Evolutionary conservation across 1,140 invertebrate species (phyloP).

Genomic region (Calosoma granatense): DNA sequence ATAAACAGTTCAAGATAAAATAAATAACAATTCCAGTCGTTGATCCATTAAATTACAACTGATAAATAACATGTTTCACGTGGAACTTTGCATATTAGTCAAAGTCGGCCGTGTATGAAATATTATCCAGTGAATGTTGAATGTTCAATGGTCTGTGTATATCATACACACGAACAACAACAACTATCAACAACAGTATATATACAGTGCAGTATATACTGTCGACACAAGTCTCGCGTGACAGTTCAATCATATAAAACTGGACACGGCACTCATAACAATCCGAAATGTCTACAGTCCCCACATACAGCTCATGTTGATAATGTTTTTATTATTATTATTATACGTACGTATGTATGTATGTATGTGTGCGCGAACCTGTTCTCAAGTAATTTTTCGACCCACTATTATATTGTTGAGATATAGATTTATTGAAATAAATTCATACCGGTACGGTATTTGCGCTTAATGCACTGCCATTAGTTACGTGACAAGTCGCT

Average conservation of each 20-base stretch:
- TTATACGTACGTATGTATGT: neutral
- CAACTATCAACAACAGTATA: neutral
- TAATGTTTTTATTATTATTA: neutral
- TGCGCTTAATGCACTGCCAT: neutral
- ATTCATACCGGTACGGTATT: neutral
- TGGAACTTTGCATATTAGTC: neutral
- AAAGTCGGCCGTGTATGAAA: neutral
- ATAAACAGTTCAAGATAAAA: neutral
- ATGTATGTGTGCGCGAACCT: neutral
- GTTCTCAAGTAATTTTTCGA: neutral
- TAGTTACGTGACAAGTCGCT: neutral
- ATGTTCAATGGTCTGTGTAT: neutral
- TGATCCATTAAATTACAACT: neutral
- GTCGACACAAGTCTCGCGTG: neutral
- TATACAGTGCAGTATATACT: neutral
- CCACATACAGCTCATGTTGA: too few species aligned
- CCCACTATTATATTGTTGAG: neutral
- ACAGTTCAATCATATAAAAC: neutral
- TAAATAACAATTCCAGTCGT: neutral
- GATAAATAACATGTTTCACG: neutral
- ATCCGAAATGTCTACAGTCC: neutral
- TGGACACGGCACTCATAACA: neutral
- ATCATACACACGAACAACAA: neutral
- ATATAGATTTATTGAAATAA: constrained; percentile 5
- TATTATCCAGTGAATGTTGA: neutral